Conservation (phyloP, 2,797 vertebrate genomes). For the Crenichthys baileyi region DNA sequence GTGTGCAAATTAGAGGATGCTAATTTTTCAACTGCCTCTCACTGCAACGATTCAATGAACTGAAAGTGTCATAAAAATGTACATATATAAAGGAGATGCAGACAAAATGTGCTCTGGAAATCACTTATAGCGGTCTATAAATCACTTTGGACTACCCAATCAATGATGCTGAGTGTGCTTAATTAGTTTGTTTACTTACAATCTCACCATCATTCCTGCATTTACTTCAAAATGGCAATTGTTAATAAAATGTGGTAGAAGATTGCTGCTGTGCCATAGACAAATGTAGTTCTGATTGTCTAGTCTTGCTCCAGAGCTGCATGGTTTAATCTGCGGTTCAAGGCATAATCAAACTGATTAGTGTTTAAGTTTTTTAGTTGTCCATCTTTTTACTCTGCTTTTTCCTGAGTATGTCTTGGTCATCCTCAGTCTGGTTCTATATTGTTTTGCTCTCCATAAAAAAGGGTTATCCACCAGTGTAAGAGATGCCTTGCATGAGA, state of each 20-base stretch:
- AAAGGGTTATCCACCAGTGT: too few relatives aligned
- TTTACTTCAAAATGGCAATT: conserved; percentile 1
- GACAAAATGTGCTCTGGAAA: neutral
- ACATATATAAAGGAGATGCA: neutral
- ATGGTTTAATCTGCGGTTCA: neutral
- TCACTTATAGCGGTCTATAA: neutral
- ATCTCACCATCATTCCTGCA: neutral
- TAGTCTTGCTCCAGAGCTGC: neutral
- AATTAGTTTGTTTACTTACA: neutral
- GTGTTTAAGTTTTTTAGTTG: conserved; percentile 1
- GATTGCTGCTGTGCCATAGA: neutral
- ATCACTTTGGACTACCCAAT: neutral
- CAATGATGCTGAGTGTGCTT: neutral
- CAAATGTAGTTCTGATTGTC: neutral
- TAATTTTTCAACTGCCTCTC: neutral
- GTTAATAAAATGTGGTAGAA: neutral
- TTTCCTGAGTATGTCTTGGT: neutral
- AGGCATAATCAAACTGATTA: neutral
- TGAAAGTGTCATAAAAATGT: neutral
- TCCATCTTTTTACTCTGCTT: neutral
- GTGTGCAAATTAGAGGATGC: neutral
- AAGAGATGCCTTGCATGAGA: too few relatives aligned
- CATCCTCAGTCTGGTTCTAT: neutral
- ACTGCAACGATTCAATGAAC: neutral
- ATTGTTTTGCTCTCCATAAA: neutral